Evolutionary conservation across 2,888 invertebrate species (phyloP).

Genomic region (Halocaridina rubra): DNA sequence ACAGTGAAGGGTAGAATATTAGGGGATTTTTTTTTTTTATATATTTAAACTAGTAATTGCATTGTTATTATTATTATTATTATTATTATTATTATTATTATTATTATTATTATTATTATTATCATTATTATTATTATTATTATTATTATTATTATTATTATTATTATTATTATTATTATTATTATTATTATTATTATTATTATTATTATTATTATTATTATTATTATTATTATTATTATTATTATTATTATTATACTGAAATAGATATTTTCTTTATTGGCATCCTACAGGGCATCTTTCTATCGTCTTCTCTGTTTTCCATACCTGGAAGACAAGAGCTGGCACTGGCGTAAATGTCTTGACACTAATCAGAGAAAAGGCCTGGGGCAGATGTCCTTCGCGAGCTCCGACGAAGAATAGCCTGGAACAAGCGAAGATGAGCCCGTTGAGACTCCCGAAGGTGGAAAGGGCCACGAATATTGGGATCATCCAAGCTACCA

Average conservation of each 20-base stretch:
- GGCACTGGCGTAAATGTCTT: slow-evolving; percentile 86
- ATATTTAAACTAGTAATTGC: too few relatives aligned
- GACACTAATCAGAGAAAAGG: slow-evolving; percentile 85
- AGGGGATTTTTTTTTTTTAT: background rate
- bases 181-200: background rate
- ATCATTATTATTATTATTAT: too few relatives aligned
- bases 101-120: too few relatives aligned
- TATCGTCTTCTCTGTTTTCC: background rate
- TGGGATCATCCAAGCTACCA: slow-evolving; percentile 92
- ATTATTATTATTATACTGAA: background rate
- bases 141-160: background rate
- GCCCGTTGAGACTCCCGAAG: slow-evolving; percentile 91
- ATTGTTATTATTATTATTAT: too few relatives aligned
- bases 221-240: background rate
- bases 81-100: too few relatives aligned
- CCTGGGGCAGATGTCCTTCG: slow-evolving; percentile 86
- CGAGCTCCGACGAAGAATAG: slow-evolving; percentile 90
- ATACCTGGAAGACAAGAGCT: slow-evolving; percentile 72
- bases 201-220: background rate
- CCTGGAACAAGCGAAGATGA: slow-evolving; percentile 92
- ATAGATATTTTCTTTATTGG: background rate
- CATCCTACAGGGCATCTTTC: too few relatives aligned
- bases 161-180: background rate
- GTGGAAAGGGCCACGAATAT: slow-evolving; percentile 92
- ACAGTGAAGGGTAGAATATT: background rate